Percentiles rank a stretch among this genome's conserved stretches.
phyloP scores from a whole-genome alignment of 2,797 vertebrate genomes.

The Pygocentrus nattereri region DNA sequence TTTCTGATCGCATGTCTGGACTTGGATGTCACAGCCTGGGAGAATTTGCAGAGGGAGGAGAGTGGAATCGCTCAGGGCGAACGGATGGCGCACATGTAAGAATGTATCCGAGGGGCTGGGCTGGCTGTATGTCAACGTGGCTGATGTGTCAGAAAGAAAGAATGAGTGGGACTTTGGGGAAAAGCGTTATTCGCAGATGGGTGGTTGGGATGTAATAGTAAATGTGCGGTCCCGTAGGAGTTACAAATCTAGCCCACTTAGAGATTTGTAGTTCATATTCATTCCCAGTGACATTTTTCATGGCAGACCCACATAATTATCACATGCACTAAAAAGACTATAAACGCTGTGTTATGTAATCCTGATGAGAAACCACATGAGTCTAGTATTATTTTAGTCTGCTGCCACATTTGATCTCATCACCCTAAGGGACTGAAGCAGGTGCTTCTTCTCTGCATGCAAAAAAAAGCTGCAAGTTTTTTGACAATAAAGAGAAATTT shows the following conservation, averaged over 20 bases:
- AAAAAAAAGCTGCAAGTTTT: neutral
- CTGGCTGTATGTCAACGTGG: neutral
- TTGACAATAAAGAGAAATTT: no score
- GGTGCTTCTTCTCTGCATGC: neutral
- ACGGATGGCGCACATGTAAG: neutral
- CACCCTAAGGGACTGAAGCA: neutral
- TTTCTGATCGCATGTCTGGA: slow-evolving; percentile 40
- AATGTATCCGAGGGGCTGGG: slow-evolving; percentile 12
- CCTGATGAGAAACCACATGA: neutral
- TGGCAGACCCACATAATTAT: neutral
- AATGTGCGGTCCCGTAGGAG: neutral
- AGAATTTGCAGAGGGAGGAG: slow-evolving; percentile 11
- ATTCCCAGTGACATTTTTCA: neutral
- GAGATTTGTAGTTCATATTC: neutral
- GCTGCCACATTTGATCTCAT: neutral
- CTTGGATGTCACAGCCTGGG: neutral
- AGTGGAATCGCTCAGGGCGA: neutral
- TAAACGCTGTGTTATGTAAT: neutral
- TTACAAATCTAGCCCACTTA: neutral
- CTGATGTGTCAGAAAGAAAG: slow-evolving; percentile 3
- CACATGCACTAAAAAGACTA: neutral
- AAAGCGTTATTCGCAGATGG: neutral
- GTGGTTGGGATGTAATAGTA: neutral
- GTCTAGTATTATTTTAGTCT: neutral
- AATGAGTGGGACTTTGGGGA: neutral